These are phyloP conservation scores for Agrochola lychnidis DNA, from an alignment of 2,888 invertebrate species.

Conservation along the genomic window DNA sequence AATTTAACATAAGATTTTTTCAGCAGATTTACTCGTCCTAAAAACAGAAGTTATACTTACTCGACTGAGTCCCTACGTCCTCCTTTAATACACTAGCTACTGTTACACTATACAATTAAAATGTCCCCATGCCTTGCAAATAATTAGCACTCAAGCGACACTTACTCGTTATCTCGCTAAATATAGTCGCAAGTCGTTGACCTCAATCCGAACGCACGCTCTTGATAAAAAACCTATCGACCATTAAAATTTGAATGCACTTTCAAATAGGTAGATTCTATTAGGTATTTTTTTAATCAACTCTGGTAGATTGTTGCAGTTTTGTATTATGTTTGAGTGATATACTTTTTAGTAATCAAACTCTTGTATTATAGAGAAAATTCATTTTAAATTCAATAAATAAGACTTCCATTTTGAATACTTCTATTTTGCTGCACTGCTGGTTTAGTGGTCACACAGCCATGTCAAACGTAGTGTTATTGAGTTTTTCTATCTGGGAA, in stretches of 20 bases:
- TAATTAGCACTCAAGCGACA: conserved; percentile 42
- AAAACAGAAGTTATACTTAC: too few species aligned
- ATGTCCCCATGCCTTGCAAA: conserved; percentile 24
- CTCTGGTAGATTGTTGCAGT: background rate
- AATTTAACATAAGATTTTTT: too few species aligned
- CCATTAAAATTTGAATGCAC: conserved; percentile 51
- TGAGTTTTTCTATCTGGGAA: conserved; percentile 14
- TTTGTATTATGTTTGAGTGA: conserved; percentile 1
- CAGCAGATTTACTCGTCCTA: too few species aligned
- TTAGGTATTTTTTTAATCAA: conserved; percentile 23
- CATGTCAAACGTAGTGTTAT: background rate
- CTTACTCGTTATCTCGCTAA: conserved; percentile 51
- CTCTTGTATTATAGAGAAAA: background rate
- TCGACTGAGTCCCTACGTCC: too few species aligned
- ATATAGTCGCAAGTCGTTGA: conserved; percentile 30
- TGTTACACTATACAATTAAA: conserved; percentile 5
- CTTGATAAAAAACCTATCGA: conserved; percentile 53
- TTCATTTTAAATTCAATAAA: background rate
- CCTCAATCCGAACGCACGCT: conserved; percentile 53
- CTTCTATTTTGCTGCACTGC: too few species aligned
- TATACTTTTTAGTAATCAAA: conserved; percentile 15
- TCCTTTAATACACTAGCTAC: background rate
- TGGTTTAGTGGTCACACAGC: background rate
- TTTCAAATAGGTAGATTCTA: conserved; percentile 42
- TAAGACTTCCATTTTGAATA: too few species aligned